A percentile compares a stretch with the other conserved stretches of the same genome.
Evolutionary conservation across 2,797 vertebrate genomes (phyloP).

Genomic region (Scolopax rusticola): DNA sequence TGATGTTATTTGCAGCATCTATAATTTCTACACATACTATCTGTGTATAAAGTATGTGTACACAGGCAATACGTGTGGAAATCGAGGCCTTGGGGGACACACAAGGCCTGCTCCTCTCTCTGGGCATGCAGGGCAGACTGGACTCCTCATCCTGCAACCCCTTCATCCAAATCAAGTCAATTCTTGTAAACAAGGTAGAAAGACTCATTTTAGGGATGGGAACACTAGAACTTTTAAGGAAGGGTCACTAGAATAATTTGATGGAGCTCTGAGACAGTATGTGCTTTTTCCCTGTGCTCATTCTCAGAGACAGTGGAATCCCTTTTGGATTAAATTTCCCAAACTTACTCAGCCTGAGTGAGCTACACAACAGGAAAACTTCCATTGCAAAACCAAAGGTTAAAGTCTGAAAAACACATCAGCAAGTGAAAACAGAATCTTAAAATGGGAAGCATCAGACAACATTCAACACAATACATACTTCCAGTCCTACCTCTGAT

Average conservation of each 20-base stretch:
- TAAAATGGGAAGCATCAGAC: neutral
- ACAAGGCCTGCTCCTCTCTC: neutral
- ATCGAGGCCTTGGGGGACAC: accelerated
- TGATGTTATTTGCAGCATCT: neutral
- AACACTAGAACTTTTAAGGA: neutral
- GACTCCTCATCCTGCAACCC: neutral
- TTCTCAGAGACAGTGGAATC: neutral
- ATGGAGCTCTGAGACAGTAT: neutral
- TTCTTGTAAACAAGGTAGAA: neutral
- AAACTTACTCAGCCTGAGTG: neutral
- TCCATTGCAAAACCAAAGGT: neutral
- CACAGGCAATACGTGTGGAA: neutral
- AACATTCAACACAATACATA: neutral
- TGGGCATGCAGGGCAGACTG: accelerated
- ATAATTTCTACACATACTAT: neutral
- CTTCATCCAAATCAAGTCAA: neutral
- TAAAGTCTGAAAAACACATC: neutral
- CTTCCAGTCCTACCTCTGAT: neutral
- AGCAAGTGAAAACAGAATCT: neutral
- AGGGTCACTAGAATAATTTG: neutral
- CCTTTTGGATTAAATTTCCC: neutral
- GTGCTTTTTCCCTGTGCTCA: neutral
- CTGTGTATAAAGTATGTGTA: neutral
- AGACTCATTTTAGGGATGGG: neutral
- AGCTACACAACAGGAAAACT: neutral